phyloP scores from a whole-genome alignment of 2,888 invertebrate genomes.

The Amphipoea lucens region DNA sequence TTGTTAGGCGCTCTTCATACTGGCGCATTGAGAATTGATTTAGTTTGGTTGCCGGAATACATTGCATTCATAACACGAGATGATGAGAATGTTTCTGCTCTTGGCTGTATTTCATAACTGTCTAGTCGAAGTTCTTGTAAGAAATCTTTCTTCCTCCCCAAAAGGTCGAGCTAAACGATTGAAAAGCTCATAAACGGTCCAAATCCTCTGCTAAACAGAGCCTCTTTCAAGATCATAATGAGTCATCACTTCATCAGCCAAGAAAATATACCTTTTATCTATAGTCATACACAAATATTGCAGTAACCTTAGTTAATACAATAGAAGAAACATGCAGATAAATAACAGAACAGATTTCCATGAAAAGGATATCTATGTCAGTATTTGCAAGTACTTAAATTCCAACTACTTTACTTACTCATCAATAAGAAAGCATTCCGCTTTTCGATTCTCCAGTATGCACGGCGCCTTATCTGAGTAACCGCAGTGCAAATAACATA shows the following conservation, averaged over 20 bases:
- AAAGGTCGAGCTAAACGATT: too few relatives aligned
- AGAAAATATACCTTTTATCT: not conserved
- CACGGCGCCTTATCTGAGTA: not conserved
- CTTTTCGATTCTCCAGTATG: conserved; percentile 2
- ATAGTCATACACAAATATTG: not conserved
- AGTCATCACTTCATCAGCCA: not conserved
- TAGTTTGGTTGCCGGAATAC: not conserved
- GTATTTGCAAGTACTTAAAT: not conserved
- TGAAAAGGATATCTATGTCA: not conserved
- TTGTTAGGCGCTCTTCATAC: conserved; percentile 21
- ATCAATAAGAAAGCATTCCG: not conserved
- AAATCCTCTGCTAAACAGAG: not conserved
- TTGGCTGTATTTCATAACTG: not conserved
- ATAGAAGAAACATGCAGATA: not conserved
- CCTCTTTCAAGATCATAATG: not conserved
- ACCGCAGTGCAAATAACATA: conserved; percentile 39
- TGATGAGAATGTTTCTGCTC: not conserved
- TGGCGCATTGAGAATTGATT: not conserved
- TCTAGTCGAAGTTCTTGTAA: not conserved
- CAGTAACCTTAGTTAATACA: not conserved
- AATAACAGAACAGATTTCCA: not conserved
- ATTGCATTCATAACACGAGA: not conserved
- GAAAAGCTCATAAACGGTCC: not conserved
- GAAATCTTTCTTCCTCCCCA: not conserved
- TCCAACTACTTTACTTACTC: conserved; percentile 9